A percentile compares a stretch with the other conserved stretches of the same genome.
Conservation (phyloP, 2,113 vertebrate genomes). For the Oostethus manadensis region DNA sequence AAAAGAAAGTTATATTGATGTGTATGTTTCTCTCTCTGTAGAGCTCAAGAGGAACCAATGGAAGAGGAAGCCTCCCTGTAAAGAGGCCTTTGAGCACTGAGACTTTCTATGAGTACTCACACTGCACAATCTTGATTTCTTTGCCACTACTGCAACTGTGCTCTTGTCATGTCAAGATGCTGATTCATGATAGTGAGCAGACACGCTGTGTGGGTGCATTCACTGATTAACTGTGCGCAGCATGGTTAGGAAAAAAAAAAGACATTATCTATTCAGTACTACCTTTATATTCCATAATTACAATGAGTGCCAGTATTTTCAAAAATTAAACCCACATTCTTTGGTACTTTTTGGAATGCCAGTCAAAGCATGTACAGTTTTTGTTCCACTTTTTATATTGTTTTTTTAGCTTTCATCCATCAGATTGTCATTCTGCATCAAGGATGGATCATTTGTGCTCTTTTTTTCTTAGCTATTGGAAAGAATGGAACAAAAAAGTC, state of each 20-base stretch:
- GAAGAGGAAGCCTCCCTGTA: constrained; percentile 93
- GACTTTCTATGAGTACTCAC: constrained; percentile 16
- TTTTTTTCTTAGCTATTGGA: constrained; percentile 20
- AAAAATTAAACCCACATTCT: constrained; percentile 41
- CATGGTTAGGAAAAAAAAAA: constrained; percentile 6
- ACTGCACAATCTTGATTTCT: constrained; percentile 62
- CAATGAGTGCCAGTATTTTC: constrained; percentile 60
- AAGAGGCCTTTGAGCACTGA: constrained; percentile 60
- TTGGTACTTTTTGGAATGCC: constrained; percentile 20
- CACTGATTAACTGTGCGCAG: constrained; percentile 18
- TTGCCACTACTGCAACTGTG: constrained; percentile 49
- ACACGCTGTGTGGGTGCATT: not conserved
- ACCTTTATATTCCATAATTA: not conserved
- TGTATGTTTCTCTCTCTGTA: constrained; percentile 35
- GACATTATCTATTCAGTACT: not conserved
- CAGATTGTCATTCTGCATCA: constrained; percentile 45
- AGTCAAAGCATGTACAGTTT: constrained; percentile 19
- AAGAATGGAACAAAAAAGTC: constrained; percentile 12
- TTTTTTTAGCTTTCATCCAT: constrained; percentile 24
- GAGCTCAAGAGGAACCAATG: constrained; percentile 91
- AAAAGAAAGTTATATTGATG: not conserved
- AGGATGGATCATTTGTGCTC: constrained; percentile 39
- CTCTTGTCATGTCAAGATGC: constrained; percentile 55
- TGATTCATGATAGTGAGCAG: constrained; percentile 24
- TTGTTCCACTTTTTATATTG: constrained; percentile 17